Evolutionary conservation across 92 coral and sea anemone species (phyloP), one percentile per base, ranked within the genome.

Genomic region (Umimayanthus kanabou): DNA sequence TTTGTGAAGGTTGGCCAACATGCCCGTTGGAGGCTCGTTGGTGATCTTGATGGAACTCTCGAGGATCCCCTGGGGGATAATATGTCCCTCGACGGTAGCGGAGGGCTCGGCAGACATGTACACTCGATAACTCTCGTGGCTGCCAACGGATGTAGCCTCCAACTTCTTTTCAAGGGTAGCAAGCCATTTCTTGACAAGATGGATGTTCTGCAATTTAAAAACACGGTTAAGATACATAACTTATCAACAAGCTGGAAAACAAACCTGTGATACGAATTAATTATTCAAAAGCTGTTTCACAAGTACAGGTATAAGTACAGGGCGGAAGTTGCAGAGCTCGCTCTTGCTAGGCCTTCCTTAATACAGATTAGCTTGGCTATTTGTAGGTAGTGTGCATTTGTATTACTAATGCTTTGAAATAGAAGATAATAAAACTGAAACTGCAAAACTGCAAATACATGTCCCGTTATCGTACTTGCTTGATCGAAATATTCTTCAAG

Each of bases 11-110:
- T 97, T 97, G 39, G 99, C 99, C 93, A 86, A 30, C 99, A 97
- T 97, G 55, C 99, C 99, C 64, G 99, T 97, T 13, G 99, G 99
- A n/a, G 99, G 99, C 89, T 97, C 99, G 88, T 97, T 97, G 13
- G 99, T 97, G 79, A 97, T 97, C 72, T 97, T 97, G 92, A 97
- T 97, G 66, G 99, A 97, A 28, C 98, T 92, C 82, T 97, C 99
- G 65, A 97, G 92, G 76, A 97, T 97, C 66, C 99, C 99, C 87
- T 95, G 98, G 22, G 99, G 98, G 43, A 97, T 97, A 80, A 92
- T 94, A 78, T 97, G 99, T 20, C 90, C 90, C 5, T 97, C 99
- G 64, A 97, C 97, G 11, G 99, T 88, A 33, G 94, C 94, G n/a
- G 99, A 93, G 8, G 99, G 99, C 73, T 97, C 99, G 64, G 99